phyloP scores from a whole-genome alignment of 2,888 invertebrate species.

The Archaeoteleia sp. region DNA sequence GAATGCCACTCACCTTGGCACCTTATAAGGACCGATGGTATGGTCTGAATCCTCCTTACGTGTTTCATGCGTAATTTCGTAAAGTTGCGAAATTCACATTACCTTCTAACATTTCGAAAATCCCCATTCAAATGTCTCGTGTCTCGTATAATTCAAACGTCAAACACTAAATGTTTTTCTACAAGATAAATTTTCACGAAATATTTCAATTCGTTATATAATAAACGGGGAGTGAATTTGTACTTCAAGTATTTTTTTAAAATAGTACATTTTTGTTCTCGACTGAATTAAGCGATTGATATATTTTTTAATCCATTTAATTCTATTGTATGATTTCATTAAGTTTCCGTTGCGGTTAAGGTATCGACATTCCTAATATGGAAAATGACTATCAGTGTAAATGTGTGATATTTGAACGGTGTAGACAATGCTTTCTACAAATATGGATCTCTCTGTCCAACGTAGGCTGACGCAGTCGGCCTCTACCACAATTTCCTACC shows the following conservation, averaged over 20 bases:
- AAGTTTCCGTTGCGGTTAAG: slow-evolving; percentile 43
- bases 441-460: slow-evolving; percentile 35
- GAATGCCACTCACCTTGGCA: slow-evolving; percentile 35
- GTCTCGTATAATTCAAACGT: slow-evolving; percentile 11
- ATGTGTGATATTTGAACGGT: slow-evolving; percentile 18
- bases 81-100: slow-evolving; percentile 22
- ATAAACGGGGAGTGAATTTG: neutral
- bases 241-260: neutral
- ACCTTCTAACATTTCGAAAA: slow-evolving; percentile 16
- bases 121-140: too few relatives aligned
- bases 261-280: neutral
- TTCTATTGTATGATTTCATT: slow-evolving; percentile 29
- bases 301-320: slow-evolving; percentile 21
- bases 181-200: slow-evolving; percentile 14
- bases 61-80: slow-evolving; percentile 33
- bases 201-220: slow-evolving; percentile 2
- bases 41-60: slow-evolving; percentile 27
- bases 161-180: slow-evolving; percentile 11
- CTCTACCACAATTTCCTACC: slow-evolving; percentile 18
- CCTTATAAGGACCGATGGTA: slow-evolving; percentile 41
- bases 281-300: neutral
- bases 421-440: slow-evolving; percentile 40
- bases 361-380: slow-evolving; percentile 31
- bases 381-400: slow-evolving; percentile 41
- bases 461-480: slow-evolving; percentile 30